Evolutionary conservation across 1,140 invertebrate genomes (phyloP).

Genomic region (Lycorma delicatula): DNA sequence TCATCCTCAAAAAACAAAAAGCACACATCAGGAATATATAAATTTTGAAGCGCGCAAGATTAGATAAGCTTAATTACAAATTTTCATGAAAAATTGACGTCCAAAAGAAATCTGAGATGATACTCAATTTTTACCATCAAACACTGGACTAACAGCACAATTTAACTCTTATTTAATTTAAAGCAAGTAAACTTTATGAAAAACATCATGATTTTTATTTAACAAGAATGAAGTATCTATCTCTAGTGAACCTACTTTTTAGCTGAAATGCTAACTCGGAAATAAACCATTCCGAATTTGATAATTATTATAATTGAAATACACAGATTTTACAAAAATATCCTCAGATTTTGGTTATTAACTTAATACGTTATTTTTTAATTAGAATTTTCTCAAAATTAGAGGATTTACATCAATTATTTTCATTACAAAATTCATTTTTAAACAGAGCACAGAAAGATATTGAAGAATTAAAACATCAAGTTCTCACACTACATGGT

Average conservation of each 20-base stretch:
- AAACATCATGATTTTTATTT: too few relatives aligned
- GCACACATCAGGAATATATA: too few relatives aligned
- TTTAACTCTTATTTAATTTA: too few relatives aligned
- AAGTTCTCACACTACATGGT: conserved; percentile 48
- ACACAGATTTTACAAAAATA: not conserved
- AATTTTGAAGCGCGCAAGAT: too few relatives aligned
- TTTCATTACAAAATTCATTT: not conserved
- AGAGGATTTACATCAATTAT: not conserved
- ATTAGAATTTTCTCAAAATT: not conserved
- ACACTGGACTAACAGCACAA: too few relatives aligned
- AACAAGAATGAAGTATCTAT: too few relatives aligned
- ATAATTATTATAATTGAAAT: not conserved
- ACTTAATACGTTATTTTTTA: not conserved
- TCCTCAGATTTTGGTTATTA: not conserved
- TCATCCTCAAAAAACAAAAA: too few relatives aligned
- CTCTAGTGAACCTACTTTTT: not conserved
- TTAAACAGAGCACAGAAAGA: conserved; percentile 47
- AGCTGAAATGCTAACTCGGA: not conserved
- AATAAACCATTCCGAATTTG: not conserved
- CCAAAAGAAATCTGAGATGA: too few relatives aligned
- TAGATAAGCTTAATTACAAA: too few relatives aligned
- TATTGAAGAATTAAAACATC: conserved; percentile 60
- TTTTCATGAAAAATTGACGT: too few relatives aligned
- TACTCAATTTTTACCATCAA: too few relatives aligned
- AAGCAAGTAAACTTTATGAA: too few relatives aligned